Evolutionary conservation across 2,888 invertebrate genomes (phyloP).

Genomic region (Rhogogaster chlorosoma): DNA sequence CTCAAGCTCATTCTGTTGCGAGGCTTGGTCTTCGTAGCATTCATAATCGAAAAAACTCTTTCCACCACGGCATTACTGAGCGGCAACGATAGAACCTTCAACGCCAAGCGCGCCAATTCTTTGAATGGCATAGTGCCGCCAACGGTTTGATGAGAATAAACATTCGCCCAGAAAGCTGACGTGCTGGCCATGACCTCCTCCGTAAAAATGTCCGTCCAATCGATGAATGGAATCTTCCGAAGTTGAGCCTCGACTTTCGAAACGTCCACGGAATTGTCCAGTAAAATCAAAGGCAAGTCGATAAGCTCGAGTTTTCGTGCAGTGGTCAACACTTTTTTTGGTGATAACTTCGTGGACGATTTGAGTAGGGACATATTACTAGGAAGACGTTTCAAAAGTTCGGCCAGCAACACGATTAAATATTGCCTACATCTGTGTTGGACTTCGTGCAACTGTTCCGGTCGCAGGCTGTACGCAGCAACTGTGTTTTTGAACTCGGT

Average conservation of each 20-base stretch:
- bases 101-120: constrained; percentile 56
- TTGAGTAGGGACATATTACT: constrained; percentile 49
- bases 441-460: constrained; percentile 51
- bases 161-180: constrained; percentile 52
- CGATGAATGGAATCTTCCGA: constrained; percentile 50
- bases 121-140: constrained; percentile 54
- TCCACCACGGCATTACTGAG: constrained; percentile 62
- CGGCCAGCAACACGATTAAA: constrained; percentile 45
- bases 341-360: constrained; percentile 30
- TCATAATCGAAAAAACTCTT: constrained; percentile 58
- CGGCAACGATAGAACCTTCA: constrained; percentile 58
- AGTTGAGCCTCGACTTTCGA: constrained; percentile 43
- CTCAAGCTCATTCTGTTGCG: constrained; percentile 58
- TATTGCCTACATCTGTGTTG: constrained; percentile 54
- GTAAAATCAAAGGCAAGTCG: constrained; percentile 46
- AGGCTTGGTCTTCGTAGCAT: constrained; percentile 55
- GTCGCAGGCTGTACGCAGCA: constrained; percentile 42
- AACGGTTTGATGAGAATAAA: constrained; percentile 46
- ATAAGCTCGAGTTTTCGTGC: constrained; percentile 20
- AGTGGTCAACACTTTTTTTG: constrained; percentile 52
- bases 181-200: constrained; percentile 20
- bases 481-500: constrained; percentile 43
- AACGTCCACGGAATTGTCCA: constrained; percentile 42
- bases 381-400: constrained; percentile 51
- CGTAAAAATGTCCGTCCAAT: constrained; percentile 47